A percentile compares a stretch with the other conserved stretches of the same genome.
These are phyloP conservation scores for Aselliscus stoliczkanus DNA, from an alignment of 2,797 vertebrate species.

Conservation along the genomic window DNA sequence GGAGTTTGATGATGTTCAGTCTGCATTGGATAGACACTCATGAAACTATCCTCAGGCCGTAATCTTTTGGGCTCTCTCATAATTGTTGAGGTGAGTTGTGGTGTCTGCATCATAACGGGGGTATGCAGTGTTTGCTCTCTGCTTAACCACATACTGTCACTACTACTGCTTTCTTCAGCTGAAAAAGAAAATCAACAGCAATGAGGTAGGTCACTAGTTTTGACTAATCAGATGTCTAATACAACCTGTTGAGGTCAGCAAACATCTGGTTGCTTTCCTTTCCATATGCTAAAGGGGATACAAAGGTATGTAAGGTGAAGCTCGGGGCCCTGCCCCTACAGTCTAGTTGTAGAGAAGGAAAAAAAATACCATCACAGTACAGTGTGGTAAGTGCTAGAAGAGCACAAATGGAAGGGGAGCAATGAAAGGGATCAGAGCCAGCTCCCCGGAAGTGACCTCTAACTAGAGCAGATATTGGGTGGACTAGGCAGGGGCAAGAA, in stretches of 20 bases:
- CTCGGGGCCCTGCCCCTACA: not conserved
- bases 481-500: not conserved
- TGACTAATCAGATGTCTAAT: not conserved
- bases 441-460: not conserved
- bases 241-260: not conserved
- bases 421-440: not conserved
- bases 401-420: not conserved
- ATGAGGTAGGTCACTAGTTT: constrained; percentile 4
- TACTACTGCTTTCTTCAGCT: constrained; percentile 95
- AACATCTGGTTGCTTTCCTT: constrained; percentile 5
- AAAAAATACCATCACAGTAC: not conserved
- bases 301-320: not conserved
- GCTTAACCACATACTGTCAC: constrained; percentile 93
- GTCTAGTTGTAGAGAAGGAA: not conserved
- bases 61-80: constrained; percentile 97
- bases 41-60: constrained; percentile 94
- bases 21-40: constrained; percentile 96
- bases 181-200: constrained; percentile 43
- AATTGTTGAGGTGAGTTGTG: constrained; percentile 97
- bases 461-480: not conserved
- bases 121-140: constrained; percentile 95
- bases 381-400: not conserved
- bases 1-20: constrained; percentile 95
- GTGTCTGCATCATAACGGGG: constrained; percentile 97
- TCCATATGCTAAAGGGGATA: not conserved